Evolutionary conservation across 1,140 invertebrate species (phyloP), one percentile per base, ranked within the genome.

Genomic region (Polypedilum pembai): DNA sequence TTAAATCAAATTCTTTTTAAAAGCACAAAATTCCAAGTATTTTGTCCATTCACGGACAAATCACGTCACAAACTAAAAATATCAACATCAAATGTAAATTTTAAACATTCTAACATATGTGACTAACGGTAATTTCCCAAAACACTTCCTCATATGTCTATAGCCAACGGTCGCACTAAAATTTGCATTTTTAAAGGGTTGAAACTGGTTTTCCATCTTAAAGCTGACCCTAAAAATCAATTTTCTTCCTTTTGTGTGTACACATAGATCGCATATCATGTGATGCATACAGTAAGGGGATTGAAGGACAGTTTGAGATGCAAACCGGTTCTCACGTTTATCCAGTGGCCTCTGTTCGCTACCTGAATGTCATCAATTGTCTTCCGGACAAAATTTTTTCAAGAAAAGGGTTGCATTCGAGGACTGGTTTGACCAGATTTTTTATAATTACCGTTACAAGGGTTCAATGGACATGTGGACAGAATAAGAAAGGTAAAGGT

Each of bases 281-380:
- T 56, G 45, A 56, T n/a, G n/a, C 45, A 12, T 10, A 45, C 1
- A 56, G n/a, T 4, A 56, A 56, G n/a, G n/a, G 10, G 45, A 56
- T 56, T n/a, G 12, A 12, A 56, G n/a, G n/a, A 56, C 10, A 56
- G 12, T 12, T n/a, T n/a, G n/a, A 56, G n/a, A 56, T 12, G 10
- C 12, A 56, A 56, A 56, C 45, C 45, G 45, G 45, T 56, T 56
- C 45, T 56, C 45, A 56, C 45, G 45, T 12, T 56, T 56, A 56
- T 56, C 45, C 45, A 56, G n/a, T 56, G 45, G 45, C 45, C 45
- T 56, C 12, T 56, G 12, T 56, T 15, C 12, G n/a, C 45, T 56
- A 56, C 45, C 45, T 56, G 45, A 56, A 56, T 56, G 45, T 56
- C 45, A 56, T 56, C 45, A 56, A 56, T 56, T 56, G 45, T 56